Conservation (phyloP, 2,113 vertebrate genomes). For the Pseudorectes ferrugineus region DNA sequence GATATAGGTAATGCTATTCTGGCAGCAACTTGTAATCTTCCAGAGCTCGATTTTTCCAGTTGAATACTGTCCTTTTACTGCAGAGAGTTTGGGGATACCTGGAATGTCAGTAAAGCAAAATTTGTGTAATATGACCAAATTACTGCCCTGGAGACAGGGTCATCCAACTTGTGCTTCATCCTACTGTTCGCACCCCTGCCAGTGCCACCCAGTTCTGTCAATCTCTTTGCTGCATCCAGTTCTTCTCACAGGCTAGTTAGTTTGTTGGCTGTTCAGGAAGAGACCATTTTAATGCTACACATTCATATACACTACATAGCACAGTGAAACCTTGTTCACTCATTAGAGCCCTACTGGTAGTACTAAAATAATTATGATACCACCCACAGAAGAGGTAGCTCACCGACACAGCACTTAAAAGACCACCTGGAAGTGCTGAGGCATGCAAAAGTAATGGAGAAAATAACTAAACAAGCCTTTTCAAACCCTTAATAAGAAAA, state of each 20-base stretch:
- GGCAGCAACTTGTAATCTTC: neutral
- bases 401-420: neutral
- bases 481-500: neutral
- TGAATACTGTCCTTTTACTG: neutral
- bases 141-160: neutral
- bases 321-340: neutral
- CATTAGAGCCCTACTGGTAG: neutral
- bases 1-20: neutral
- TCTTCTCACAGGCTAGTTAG: neutral
- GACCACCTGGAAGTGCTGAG: neutral
- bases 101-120: neutral
- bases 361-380: constrained; percentile 3
- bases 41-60: neutral
- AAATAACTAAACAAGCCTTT: neutral
- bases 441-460: neutral
- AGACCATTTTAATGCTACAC: neutral
- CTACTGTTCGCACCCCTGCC: neutral
- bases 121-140: neutral
- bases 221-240: neutral
- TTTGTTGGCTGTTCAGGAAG: neutral
- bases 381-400: neutral
- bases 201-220: neutral
- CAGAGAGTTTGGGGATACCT: neutral
- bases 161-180: neutral
- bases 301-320: neutral